Base-by-base conservation (phyloP, 53 echinoderm and acorn worm genomes). In the Arbacia lixula region DNA sequence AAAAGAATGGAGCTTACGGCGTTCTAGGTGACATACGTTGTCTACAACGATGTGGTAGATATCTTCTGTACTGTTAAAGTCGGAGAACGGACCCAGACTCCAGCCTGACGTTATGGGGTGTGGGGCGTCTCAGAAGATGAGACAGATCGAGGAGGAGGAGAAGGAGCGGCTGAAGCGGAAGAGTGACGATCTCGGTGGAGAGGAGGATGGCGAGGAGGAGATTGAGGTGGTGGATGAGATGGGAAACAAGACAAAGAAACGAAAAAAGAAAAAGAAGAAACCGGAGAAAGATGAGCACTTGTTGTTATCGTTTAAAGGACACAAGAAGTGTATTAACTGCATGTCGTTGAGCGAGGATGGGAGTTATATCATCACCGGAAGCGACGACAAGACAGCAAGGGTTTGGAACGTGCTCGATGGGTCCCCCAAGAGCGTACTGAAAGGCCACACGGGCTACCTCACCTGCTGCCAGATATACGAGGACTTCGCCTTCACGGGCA, bases 321-420 rank as follows among this genome's bases (percentile, higher is more conserved):
- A 98, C 83, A 91, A 92, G 71, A 74, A 81, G 26, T 92, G 94
- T 22, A 92, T 98, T 24, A 98, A 98, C 71, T 98, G 98, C 43
- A 94, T 98, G 92, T 82, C 77, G 40, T 72, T 92, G 27, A 92
- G 86, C 38, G 98, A 98, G 35, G 94, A 92, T 28, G 90, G 84
- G 3, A 86, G 85, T 26, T 67, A 85, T 12, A 76, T 98, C 43
- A 86, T 94, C 19, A 98, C 98, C 1, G 98, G 98, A 14, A 89
- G 94, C 38, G 98, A 98, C 42, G 98, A 98, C 81, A 92, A 94
- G 27, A 88, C 89, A 3, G 94, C 92, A 0, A 60, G 88, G 37
- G 66, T 99, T 32, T 99, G 99, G 99, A 86, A 88, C 87, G 57
- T 94, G 41, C 46, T 54, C 22, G 84, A 46, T 4, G 71, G 55